These are phyloP conservation scores for Engraulis encrasicolus DNA, from an alignment of 2,113 vertebrate species.

Conservation along the genomic window DNA sequence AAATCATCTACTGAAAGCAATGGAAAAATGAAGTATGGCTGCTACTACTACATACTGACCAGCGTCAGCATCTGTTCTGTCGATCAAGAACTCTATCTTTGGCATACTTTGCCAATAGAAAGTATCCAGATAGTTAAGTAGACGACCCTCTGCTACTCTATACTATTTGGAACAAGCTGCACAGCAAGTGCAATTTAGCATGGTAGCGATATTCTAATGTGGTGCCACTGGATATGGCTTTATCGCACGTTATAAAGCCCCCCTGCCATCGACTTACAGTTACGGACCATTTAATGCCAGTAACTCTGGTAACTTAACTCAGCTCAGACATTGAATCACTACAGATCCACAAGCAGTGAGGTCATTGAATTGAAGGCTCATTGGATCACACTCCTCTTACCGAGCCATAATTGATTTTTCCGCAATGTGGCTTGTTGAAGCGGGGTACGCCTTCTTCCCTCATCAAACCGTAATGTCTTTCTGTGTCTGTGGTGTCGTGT, in stretches of 20 bases:
- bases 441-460: neutral
- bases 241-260: neutral
- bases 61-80: neutral
- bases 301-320: neutral
- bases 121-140: neutral
- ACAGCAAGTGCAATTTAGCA: neutral
- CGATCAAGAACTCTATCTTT: neutral
- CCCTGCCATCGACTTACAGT: neutral
- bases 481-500: neutral
- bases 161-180: neutral
- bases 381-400: neutral
- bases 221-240: neutral
- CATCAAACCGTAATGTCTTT: conserved; percentile 4
- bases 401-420: neutral
- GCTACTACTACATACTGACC: no score
- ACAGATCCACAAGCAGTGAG: neutral
- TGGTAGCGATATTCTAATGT: conserved; percentile 11
- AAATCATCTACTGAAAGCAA: neutral
- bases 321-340: neutral
- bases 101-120: neutral
- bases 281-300: neutral
- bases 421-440: neutral
- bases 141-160: neutral
- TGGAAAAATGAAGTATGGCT: neutral
- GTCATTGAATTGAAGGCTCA: neutral